Evolutionary conservation across 2,888 invertebrate genomes (phyloP).

Genomic region (Hemaris fuciformis): DNA sequence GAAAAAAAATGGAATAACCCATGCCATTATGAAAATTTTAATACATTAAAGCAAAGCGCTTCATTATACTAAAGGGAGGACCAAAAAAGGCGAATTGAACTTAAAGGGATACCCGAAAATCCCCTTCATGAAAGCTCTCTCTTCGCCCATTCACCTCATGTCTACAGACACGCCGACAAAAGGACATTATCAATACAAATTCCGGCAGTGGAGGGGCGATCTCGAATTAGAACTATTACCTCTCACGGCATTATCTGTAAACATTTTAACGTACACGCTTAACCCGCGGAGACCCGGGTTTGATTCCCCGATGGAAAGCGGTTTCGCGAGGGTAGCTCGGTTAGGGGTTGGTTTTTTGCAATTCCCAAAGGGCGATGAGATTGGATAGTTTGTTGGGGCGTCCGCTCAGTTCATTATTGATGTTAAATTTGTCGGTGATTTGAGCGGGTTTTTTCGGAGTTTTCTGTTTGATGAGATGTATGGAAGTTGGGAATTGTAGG

Average conservation of each 20-base stretch:
- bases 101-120: slow-evolving; percentile 32
- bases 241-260: slow-evolving; percentile 78
- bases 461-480: slow-evolving; percentile 8
- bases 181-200: slow-evolving; percentile 20
- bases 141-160: slow-evolving; percentile 53
- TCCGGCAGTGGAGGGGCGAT: slow-evolving; percentile 34
- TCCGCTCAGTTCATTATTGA: slow-evolving; percentile 64
- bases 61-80: slow-evolving; percentile 10
- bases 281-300: slow-evolving; percentile 77
- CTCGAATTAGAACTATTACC: slow-evolving; percentile 70
- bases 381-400: slow-evolving; percentile 56
- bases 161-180: slow-evolving; percentile 41
- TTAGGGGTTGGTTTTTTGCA: slow-evolving; percentile 58
- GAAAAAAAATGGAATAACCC: no score
- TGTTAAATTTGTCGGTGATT: slow-evolving; percentile 63
- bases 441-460: slow-evolving; percentile 36
- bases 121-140: slow-evolving; percentile 43
- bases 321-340: slow-evolving; percentile 45
- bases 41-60: not conserved
- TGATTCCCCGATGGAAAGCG: slow-evolving; percentile 65
- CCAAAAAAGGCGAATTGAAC: slow-evolving; percentile 38
- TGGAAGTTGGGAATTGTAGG: slow-evolving; percentile 15
- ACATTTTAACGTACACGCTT: slow-evolving; percentile 78
- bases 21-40: not conserved
- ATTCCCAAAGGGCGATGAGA: slow-evolving; percentile 62